Conservation (phyloP, 2,113 vertebrate genomes). For the Xyrauchen texanus region DNA sequence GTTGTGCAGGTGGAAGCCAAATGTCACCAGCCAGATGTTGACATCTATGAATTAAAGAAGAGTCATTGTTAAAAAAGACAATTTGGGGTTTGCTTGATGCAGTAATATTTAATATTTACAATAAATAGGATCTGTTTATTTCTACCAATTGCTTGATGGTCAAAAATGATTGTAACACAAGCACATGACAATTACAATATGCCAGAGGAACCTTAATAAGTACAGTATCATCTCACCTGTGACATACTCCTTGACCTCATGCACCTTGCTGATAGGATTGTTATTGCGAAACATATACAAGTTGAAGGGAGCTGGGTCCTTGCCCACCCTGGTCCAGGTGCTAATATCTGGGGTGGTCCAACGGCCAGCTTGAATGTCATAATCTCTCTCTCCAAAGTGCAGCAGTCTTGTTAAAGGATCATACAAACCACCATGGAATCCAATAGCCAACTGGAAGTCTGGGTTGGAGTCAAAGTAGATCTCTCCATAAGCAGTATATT, state of each 20-base stretch:
- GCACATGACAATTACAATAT: neutral
- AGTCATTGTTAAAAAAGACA: neutral
- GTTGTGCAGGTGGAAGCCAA: conserved; percentile 97
- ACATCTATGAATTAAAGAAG: conserved; percentile 78
- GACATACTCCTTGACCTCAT: conserved; percentile 96
- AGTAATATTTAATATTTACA: neutral
- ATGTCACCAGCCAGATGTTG: conserved; percentile 98
- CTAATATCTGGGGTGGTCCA: conserved; percentile 98
- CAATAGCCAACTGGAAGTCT: conserved; percentile 95
- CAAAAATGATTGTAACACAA: neutral
- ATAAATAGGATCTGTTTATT: neutral
- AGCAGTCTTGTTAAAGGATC: conserved; percentile 93
- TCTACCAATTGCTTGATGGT: neutral
- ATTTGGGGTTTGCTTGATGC: too few species aligned
- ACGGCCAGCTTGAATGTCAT: conserved; percentile 93
- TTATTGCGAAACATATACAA: conserved; percentile 98
- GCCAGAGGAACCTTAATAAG: neutral
- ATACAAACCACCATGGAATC: conserved; percentile 94
- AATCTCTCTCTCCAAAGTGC: conserved; percentile 96
- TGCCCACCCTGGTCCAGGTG: conserved; percentile 92
- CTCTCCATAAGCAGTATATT: conserved; percentile 96
- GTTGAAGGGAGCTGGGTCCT: conserved; percentile 94
- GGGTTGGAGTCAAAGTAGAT: conserved; percentile 98
- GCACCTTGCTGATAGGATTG: conserved; percentile 95
- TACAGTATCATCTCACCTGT: conserved; percentile 80